Conservation (phyloP, 2,888 invertebrate species). For the Ophonus ardosiacus region DNA sequence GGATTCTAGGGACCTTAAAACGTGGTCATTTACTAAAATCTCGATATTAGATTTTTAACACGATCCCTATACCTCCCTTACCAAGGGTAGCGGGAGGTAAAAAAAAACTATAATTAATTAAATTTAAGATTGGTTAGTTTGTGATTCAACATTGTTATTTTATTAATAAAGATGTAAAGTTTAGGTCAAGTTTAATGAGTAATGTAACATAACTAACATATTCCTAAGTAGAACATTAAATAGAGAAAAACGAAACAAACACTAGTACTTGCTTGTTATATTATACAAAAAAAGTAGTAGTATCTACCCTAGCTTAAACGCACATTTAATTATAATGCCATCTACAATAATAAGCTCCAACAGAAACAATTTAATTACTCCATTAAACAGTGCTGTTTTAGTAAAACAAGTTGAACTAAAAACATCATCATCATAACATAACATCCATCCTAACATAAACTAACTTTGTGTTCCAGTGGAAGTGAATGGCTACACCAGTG, state of each 20-base stretch:
- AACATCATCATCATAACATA: not conserved
- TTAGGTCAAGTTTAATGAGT: not conserved
- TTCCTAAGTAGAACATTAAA: not conserved
- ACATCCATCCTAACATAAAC: not conserved
- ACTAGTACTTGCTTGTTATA: not conserved
- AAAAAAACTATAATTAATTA: too few species aligned
- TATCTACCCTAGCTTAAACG: not conserved
- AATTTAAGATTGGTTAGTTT: too few species aligned
- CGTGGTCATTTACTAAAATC: too few species aligned
- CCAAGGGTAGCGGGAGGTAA: too few species aligned
- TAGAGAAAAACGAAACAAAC: not conserved
- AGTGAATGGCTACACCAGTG: slow-evolving; percentile 82
- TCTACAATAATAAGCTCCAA: not conserved
- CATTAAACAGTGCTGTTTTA: slow-evolving; percentile 10
- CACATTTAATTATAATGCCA: not conserved
- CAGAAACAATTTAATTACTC: slow-evolving; percentile 7
- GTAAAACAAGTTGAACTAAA: not conserved
- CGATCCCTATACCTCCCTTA: too few species aligned
- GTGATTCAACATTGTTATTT: not conserved
- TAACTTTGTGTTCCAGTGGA: slow-evolving; percentile 77
- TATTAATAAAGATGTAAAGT: not conserved
- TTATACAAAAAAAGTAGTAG: not conserved
- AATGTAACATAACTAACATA: not conserved
- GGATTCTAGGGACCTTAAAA: too few species aligned
- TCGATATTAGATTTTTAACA: too few species aligned